Base-by-base conservation (phyloP, 1,140 invertebrate species). In the Pogonomyrmex barbatus region DNA sequence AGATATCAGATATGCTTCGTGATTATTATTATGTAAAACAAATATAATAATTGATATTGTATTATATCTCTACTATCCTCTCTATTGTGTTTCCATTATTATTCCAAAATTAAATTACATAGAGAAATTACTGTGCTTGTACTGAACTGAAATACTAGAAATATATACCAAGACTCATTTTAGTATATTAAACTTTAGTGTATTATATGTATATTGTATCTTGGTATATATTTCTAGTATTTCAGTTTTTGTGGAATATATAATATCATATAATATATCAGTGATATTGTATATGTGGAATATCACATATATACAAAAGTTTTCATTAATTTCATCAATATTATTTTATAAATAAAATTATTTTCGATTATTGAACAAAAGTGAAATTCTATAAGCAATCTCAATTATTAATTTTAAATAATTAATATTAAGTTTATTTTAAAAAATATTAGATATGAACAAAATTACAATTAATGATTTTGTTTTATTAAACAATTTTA, bases 11-110 rank as follows among this genome's bases (percentile, higher is more conserved):
- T 39, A 12, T 58, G 8, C 4, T 56, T 76, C 24, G 45, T 17
- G 30, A 71, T 75, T 58, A 65, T 10, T 77, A 62, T 62, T 47
- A 42, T 39, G 2, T 54, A 60, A 33, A 60, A n/a, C 45, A 45
- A 42, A 24, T 24, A 24, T 45, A 58, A 76, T 76, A 24, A 76
- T 68, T 4, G 36, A 42, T n/a, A 56, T 6, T 4, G 10, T 75
- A 39, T 56, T 56, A 39, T 73, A 2, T 24, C 33, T 56, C 33
- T 30, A 75, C 10, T 39, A 4, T 36, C 5, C 10, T 73, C 4
- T 39, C 33, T 73, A 30, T 12, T 50, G 24, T 33, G 24, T 33
- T 62, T 62, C 9, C 30, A 62, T 62, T 67, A 36, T 30, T 76
- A 42, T 33, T 76, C 9, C 14, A 45, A 0, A 45, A 60, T 76